These are phyloP conservation scores for Emys orbicularis DNA, from an alignment of 2,797 vertebrate genomes.

Conservation along the genomic window DNA sequence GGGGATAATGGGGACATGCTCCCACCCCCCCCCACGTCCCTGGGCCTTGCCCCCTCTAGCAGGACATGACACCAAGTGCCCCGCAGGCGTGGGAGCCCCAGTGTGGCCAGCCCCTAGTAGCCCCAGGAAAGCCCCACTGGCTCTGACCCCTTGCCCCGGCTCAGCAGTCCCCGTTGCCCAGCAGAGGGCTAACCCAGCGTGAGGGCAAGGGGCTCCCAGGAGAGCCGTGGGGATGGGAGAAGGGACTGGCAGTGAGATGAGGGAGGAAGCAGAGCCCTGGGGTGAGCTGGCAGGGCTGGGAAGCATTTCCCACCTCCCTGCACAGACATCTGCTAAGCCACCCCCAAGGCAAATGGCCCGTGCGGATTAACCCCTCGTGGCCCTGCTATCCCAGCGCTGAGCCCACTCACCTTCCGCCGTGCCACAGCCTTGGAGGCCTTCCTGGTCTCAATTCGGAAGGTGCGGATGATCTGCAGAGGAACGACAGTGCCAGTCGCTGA, in stretches of 20 bases:
- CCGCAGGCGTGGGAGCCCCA: not conserved
- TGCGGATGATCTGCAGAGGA: constrained; percentile 89
- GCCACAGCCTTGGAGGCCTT: constrained; percentile 98
- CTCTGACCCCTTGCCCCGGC: not conserved
- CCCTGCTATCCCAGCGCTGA: too few relatives aligned
- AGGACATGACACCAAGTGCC: not conserved
- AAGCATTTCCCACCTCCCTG: not conserved
- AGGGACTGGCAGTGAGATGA: rapidly evolving
- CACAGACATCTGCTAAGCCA: not conserved
- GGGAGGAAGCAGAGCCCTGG: too few relatives aligned
- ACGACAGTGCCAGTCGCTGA: rapidly evolving
- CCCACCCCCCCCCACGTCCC: not conserved
- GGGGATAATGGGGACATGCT: rapidly evolving
- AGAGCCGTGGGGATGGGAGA: too few relatives aligned
- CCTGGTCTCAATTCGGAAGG: constrained; percentile 95
- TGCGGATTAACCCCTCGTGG: not conserved
- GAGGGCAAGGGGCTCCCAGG: not conserved
- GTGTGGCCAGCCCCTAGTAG: too few relatives aligned
- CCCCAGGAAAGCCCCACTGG: too few relatives aligned
- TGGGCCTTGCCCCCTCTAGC: not conserved
- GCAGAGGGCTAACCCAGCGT: too few relatives aligned
- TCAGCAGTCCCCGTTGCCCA: not conserved
- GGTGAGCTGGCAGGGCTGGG: not conserved
- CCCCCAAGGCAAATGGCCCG: not conserved
- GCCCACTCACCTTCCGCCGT: constrained; percentile 88